Evolutionary conservation across 2,113 vertebrate genomes (phyloP), one percentile per base, ranked within the genome.

Genomic region (Triplophysa rosa): DNA sequence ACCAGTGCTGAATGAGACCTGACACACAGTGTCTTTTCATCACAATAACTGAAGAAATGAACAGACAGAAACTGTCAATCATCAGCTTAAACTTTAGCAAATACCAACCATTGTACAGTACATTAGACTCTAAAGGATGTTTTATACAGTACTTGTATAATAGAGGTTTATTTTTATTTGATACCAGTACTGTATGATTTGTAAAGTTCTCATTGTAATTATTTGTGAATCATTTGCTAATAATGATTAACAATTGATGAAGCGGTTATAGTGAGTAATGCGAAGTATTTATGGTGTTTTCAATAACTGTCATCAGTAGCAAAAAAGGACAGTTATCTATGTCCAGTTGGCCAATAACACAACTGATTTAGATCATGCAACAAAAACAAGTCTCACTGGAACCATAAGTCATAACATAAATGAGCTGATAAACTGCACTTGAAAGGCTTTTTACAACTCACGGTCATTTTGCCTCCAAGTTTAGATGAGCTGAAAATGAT

Each of bases 51-150:
- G 59, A 83, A 58, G 10, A 4, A 66, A 56, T 65, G 47, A 68
- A 58, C 42, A 80, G 49, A 26, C 37, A 13, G 66, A 2, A 87
- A 83, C 77, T 83, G 84, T 87, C 85, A 85, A 56, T 85, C 78
- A 74, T n/a, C 49, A 45, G 68, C 83, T 77, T 83, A 75, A 62
- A 78, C 16, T 56, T 19, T 19, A n/a, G 52, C n/a, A 58, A 58
- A 9, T 4, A 54, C 16, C 23, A 40, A 10, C 14, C 8, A 13
- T 49, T 45, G 29, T 23, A 61, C 33, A 37, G 33, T 7, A 37
- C 9, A 8, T 14, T 73, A 61, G 19, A 2, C 24, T 73, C 70
- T 17, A 16, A 45, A 61, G 40, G 0, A 24, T 61, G 9, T 73
- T 45, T 73, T 73, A 45, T 45, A 7, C 14, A 37, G 5, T 37